Percentiles rank a stretch among this genome's conserved stretches.
Conservation (phyloP, 2,797 vertebrate species). For the Syngnathus rostellatus region DNA sequence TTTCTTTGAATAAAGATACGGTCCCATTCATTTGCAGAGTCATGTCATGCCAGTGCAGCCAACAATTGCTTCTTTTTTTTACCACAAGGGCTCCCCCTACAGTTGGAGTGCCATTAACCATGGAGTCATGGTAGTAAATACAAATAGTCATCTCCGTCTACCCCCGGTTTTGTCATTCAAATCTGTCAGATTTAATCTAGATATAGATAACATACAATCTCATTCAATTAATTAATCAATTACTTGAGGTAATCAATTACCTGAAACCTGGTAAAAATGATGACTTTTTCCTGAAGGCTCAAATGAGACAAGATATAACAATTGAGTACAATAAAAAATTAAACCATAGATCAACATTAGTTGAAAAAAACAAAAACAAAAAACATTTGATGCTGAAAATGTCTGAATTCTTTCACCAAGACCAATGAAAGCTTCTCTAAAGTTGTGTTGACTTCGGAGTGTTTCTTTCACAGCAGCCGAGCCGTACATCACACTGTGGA, state of each 20-base stretch:
- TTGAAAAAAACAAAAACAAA: no score
- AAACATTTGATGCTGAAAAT: no score
- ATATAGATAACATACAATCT: background rate
- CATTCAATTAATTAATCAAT: background rate
- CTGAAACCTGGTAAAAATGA: background rate
- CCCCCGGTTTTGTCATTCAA: no score
- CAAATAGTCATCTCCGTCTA: no score
- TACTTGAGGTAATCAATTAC: background rate
- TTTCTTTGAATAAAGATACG: background rate
- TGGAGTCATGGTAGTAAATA: background rate
- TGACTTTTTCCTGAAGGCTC: background rate
- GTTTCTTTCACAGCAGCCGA: conserved; percentile 24
- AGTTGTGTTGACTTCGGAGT: conserved; percentile 18
- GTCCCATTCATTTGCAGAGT: background rate
- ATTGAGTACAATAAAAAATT: no score
- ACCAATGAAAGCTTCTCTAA: conserved; percentile 30
- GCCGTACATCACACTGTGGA: conserved; percentile 21
- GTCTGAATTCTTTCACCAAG: background rate
- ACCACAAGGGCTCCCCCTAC: background rate
- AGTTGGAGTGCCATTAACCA: background rate
- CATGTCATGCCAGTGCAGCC: background rate
- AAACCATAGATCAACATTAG: no score
- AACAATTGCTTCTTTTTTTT: background rate
- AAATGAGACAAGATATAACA: background rate
- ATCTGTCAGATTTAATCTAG: no score